A percentile compares a stretch with the other conserved stretches of the same genome.
These are phyloP conservation scores for Peromyscus leucopus DNA, from an alignment of 2,113 vertebrate species.

Conservation along the genomic window DNA sequence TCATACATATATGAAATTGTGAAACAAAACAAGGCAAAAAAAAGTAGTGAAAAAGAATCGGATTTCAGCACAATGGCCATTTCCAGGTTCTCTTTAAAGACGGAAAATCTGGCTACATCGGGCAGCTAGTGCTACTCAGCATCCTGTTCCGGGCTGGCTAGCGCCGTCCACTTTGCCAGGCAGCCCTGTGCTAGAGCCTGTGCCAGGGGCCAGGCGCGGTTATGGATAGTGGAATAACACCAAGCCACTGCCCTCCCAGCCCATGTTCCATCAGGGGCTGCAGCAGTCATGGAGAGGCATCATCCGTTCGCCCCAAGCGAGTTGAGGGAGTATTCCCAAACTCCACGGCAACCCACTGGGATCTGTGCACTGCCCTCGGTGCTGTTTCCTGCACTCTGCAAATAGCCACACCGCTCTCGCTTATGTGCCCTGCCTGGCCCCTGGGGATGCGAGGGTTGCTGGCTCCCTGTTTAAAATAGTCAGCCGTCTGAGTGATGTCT, in stretches of 20 bases:
- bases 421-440: not conserved
- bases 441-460: not conserved
- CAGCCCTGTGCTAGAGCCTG: accelerated
- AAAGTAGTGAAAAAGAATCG: not conserved
- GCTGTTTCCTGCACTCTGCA: not conserved
- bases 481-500: not conserved
- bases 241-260: not conserved
- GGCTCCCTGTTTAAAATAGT: not conserved
- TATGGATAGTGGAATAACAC: not conserved
- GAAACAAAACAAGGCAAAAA: not conserved
- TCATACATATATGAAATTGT: not conserved
- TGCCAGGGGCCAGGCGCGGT: accelerated
- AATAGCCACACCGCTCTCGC: not conserved
- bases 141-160: accelerated
- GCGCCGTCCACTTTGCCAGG: not conserved
- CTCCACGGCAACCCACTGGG: not conserved
- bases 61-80: not conserved
- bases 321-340: not conserved
- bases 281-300: not conserved
- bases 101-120: not conserved
- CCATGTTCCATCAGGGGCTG: not conserved
- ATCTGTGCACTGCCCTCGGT: not conserved
- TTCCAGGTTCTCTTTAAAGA: constrained; percentile 32
- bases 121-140: not conserved
- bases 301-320: not conserved